Evolutionary conservation across 2,113 vertebrate species (phyloP).

Genomic region (Onychostoma macrolepis): DNA sequence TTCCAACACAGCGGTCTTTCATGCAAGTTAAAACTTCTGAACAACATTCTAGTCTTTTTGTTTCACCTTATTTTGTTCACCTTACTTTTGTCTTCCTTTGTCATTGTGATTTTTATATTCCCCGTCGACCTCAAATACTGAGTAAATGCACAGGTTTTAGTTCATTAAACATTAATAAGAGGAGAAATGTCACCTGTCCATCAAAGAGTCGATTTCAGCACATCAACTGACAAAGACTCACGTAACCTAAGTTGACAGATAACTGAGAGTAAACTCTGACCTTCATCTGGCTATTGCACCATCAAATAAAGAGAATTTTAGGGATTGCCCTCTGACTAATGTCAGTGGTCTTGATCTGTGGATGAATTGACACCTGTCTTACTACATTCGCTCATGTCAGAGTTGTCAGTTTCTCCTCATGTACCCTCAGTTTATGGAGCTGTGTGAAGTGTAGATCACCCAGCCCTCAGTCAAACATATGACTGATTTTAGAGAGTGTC

Average conservation of each 20-base stretch:
- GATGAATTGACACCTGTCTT: constrained; percentile 74
- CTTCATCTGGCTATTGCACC: constrained; percentile 76
- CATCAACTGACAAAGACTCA: constrained; percentile 62
- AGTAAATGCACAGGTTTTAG: constrained; percentile 44
- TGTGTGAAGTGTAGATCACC: constrained; percentile 52
- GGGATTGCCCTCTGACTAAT: constrained; percentile 65
- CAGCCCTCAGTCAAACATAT: constrained; percentile 43
- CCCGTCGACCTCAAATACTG: constrained; percentile 14
- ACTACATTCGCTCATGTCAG: constrained; percentile 72
- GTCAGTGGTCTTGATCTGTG: constrained; percentile 76
- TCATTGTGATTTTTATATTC: constrained; percentile 37
- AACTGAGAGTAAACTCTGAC: constrained; percentile 79
- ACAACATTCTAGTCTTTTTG: background rate
- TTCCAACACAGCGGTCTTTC: background rate
- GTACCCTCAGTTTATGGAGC: constrained; percentile 52
- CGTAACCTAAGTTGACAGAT: constrained; percentile 75
- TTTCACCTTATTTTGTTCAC: background rate
- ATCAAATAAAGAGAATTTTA: constrained; percentile 68
- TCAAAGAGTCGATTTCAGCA: constrained; percentile 65
- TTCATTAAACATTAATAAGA: constrained; percentile 54
- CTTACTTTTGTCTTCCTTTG: constrained; percentile 4
- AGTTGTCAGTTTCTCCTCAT: constrained; percentile 72
- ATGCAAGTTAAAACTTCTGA: constrained; percentile 7
- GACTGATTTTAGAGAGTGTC: constrained; percentile 56
- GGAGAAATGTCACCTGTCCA: constrained; percentile 75